Base-by-base conservation (phyloP, 2,888 invertebrate species). In the Flexamia atlantica region DNA sequence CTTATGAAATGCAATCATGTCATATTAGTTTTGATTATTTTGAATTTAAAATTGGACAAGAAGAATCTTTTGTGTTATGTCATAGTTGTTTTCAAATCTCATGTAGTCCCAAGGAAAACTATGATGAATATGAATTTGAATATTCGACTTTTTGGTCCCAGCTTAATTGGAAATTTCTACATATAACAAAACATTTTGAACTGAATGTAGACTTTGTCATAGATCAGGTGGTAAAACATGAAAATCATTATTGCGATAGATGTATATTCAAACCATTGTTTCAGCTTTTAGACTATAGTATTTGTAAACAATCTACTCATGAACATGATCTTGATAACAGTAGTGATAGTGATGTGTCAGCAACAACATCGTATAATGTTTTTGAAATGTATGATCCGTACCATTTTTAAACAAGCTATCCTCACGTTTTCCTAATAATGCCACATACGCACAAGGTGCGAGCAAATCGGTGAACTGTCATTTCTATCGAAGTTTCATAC, bases 1-100 rank as follows among this genome's bases (percentile, higher is more conserved):
- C 53, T 53, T n/a, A 53, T 53, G 53, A 53, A 53, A 53, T 53
- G 53, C 53, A 53, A 53, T 12, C 53, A 12, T 53, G 53, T n/a
- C 53, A 53, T 53, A n/a, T 53, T n/a, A 53, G 53, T n/a, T 53
- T 12, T 53, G 17, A 53, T 17, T 53, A 53, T n/a, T 53, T 12
- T 53, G 53, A 53, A n/a, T n/a, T n/a, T 40, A 40, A 40, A 53
- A 12, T 12, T 53, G 53, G 53, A 53, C 17, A n/a, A 12, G 10
- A 53, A 7, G 17, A 53, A 4, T 12, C 9, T 12, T 53, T 7
- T 7, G 9, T n/a, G 20, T n/a, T 53, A 53, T 53, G 53, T 53
- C 9, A 17, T 7, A n/a, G 4, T 12, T 53, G 53, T 53, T 53
- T 53, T 53, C 10, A 53, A 53, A 53, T 53, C 14, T 12, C 14